Evolutionary conservation across 2,797 vertebrate genomes (phyloP).

Genomic region (Orestias chungarensis): DNA sequence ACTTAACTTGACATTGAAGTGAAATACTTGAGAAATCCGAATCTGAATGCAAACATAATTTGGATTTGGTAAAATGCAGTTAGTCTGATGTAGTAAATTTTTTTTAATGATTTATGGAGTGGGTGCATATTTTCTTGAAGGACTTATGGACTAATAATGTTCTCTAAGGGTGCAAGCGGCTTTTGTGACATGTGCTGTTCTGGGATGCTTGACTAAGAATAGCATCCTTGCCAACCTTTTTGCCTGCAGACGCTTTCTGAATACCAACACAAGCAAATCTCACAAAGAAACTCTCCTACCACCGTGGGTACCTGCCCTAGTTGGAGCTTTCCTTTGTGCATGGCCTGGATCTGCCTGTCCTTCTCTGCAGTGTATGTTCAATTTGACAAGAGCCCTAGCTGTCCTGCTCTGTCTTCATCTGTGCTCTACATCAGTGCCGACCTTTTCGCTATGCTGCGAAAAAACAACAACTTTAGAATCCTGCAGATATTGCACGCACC

Average conservation of each 20-base stretch:
- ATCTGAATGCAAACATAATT: not conserved
- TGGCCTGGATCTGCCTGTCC: slow-evolving; percentile 2
- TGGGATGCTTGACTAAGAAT: slow-evolving; percentile 60
- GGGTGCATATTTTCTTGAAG: not conserved
- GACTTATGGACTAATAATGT: not conserved
- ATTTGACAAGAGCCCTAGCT: not conserved
- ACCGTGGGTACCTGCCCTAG: slow-evolving; percentile 32
- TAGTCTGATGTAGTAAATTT: not conserved
- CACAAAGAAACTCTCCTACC: slow-evolving; percentile 12
- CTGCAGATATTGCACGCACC: not conserved
- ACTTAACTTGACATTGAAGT: not conserved
- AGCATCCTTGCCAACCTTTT: slow-evolving; percentile 56
- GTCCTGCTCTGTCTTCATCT: slow-evolving; percentile 1
- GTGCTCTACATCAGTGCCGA: not conserved
- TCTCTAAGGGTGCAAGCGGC: not conserved
- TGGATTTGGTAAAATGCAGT: slow-evolving; percentile 5
- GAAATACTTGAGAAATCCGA: not conserved
- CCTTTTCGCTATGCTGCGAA: not conserved
- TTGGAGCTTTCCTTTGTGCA: slow-evolving; percentile 14
- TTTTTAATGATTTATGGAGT: not conserved
- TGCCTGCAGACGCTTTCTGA: slow-evolving; percentile 60
- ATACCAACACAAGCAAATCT: slow-evolving; percentile 38
- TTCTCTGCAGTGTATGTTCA: not conserved
- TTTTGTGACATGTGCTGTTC: slow-evolving; percentile 25
- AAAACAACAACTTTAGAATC: not conserved